Percentiles rank a stretch among this genome's conserved stretches.
Evolutionary conservation across 2,797 vertebrate genomes (phyloP).

Genomic region (Aulostomus chinensis): DNA sequence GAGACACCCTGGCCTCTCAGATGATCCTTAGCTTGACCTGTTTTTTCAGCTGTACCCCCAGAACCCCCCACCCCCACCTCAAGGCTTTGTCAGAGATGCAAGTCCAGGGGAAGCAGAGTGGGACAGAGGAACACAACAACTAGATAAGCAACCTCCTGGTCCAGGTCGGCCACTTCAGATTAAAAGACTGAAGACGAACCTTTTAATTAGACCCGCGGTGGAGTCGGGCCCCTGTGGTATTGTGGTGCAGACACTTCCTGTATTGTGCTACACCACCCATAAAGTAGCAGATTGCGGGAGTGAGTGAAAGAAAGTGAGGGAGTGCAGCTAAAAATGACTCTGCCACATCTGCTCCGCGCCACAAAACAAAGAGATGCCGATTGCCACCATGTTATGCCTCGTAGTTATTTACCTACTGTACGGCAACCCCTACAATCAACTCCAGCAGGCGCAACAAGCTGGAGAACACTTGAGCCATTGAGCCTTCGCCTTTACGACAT

Average conservation of each 20-base stretch:
- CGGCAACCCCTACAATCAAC: slow-evolving; percentile 1
- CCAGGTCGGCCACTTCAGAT: slow-evolving; percentile 74
- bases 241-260: slow-evolving; percentile 77
- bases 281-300: slow-evolving; percentile 54
- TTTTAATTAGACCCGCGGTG: slow-evolving; percentile 80
- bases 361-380: slow-evolving; percentile 61
- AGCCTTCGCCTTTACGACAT: no score
- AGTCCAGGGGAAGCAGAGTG: slow-evolving; percentile 26
- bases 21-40: slow-evolving; percentile 71
- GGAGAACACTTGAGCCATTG: no score
- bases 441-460: slow-evolving; percentile 3
- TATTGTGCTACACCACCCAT: slow-evolving; percentile 72
- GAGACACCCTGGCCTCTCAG: slow-evolving; percentile 45
- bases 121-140: slow-evolving; percentile 17
- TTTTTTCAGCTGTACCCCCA: slow-evolving; percentile 75
- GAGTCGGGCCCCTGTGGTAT: slow-evolving; percentile 59
- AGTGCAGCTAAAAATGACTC: slow-evolving; percentile 73
- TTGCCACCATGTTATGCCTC: slow-evolving; percentile 14
- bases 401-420: slow-evolving; percentile 27
- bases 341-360: slow-evolving; percentile 62
- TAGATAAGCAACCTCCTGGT: slow-evolving; percentile 58
- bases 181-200: slow-evolving; percentile 63
- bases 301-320: slow-evolving; percentile 51
- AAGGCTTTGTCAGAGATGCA: slow-evolving; percentile 8
- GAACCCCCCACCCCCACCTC: slow-evolving; percentile 15